Evolutionary conservation across 2,888 invertebrate genomes (phyloP).

Genomic region (Euzetes globulus): DNA sequence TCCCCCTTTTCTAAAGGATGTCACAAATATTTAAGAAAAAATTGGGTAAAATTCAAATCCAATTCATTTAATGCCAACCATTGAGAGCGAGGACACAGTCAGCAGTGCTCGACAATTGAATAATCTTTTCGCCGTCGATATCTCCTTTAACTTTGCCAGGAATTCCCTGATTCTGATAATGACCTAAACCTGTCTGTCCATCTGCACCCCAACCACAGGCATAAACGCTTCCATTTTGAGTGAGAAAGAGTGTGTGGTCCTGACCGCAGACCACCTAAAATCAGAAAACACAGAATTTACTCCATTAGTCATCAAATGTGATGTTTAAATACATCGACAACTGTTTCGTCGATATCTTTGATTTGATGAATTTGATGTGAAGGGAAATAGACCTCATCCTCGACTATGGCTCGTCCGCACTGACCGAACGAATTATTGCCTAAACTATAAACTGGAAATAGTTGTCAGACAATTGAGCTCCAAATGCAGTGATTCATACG

Average conservation of each 20-base stretch:
- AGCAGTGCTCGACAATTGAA: slow-evolving; percentile 67
- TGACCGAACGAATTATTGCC: slow-evolving; percentile 93
- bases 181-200: slow-evolving; percentile 68
- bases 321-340: slow-evolving; percentile 41
- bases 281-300: neutral
- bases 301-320: neutral
- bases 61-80: slow-evolving; percentile 52
- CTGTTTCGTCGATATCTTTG: slow-evolving; percentile 52
- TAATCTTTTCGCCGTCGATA: slow-evolving; percentile 68
- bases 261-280: slow-evolving; percentile 71
- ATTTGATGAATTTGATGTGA: slow-evolving; percentile 63
- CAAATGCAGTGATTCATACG: slow-evolving; percentile 39
- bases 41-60: neutral
- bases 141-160: slow-evolving; percentile 62
- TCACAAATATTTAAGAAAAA: slow-evolving; percentile 14
- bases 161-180: slow-evolving; percentile 44
- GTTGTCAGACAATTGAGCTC: neutral
- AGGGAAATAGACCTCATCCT: slow-evolving; percentile 63
- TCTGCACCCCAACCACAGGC: slow-evolving; percentile 91
- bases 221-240: slow-evolving; percentile 69
- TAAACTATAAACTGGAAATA: slow-evolving; percentile 59
- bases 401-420: slow-evolving; percentile 72
- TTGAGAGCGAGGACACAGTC: slow-evolving; percentile 84
- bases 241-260: slow-evolving; percentile 79
- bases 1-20: slow-evolving; percentile 67